Base-by-base conservation (phyloP, 2,113 vertebrate species). In the Melanerpes formicivorus region DNA sequence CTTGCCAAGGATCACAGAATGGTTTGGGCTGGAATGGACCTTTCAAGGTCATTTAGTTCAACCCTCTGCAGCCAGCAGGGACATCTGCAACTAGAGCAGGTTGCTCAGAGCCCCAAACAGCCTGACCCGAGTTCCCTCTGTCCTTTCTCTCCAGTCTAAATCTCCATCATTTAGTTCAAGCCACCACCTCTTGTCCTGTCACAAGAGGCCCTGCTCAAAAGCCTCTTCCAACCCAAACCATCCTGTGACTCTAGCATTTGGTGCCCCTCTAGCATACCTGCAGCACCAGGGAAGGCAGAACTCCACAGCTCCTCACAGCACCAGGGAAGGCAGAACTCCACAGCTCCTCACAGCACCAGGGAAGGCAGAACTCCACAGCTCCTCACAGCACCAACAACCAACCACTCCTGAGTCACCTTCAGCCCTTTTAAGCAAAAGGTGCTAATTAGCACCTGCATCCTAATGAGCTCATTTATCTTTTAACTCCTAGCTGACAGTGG, bases 321-420 rank as follows among this genome's bases (percentile, higher is more conserved):
- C 26, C 11, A 34, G 10, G 34, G 34, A 34, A 46, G 23, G n/a
- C 1, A 52, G 14, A 12, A 40, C 42, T 48, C 17, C 66, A 18
- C 80, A 73, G 1, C 2, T 7, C 4, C 74, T 21, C 44, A 18
- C 44, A 46, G 5, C 17, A 14, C 26, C 11, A 34, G 10, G 6
- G 2, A 9, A 46, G 25, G 19, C 1, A 52, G 14, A 12, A 42
- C 42, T 48, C 17, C 62, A 19, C 72, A 74, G 1, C 37, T 29
- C 27, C 80, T 29, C 2, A 0, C 27, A 42, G 21, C 71, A 42
- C 25, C 50, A n/a, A 2, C 22, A 34, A 64, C 63, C 11, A 2
- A 7, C 17, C 4, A 0, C 5, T 42, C n/a, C 6, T 5, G 4
- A 3, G 3, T 10, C 60, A 64, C 6, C 37, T 48, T 8, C 30